These are phyloP conservation scores for Leptoteleia sp. DNA, from an alignment of 1,140 invertebrate genomes.

Conservation along the genomic window DNA sequence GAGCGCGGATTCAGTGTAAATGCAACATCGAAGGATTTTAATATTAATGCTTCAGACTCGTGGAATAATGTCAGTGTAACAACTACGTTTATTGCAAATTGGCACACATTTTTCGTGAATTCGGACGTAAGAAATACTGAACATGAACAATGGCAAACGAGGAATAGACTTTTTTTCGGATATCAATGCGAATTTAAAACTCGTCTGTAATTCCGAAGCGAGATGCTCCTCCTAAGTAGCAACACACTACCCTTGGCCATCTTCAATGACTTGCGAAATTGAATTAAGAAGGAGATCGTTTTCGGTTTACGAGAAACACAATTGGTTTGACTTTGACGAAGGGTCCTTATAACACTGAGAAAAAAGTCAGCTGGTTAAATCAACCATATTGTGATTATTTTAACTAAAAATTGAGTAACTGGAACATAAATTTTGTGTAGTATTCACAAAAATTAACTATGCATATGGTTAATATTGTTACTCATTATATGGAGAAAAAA, in stretches of 20 bases:
- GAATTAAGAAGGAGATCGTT: no score
- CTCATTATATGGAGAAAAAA: no score
- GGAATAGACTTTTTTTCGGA: constrained; percentile 38
- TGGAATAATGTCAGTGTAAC: constrained; percentile 39
- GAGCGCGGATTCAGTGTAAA: constrained; percentile 21
- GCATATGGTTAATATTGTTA: no score
- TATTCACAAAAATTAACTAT: no score
- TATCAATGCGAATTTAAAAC: constrained; percentile 34
- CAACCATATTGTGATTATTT: no score
- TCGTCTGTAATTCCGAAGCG: constrained; percentile 27
- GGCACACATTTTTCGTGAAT: constrained; percentile 37
- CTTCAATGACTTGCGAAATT: no score
- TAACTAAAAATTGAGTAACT: no score
- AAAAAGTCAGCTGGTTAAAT: no score
- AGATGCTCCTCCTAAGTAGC: constrained; percentile 15
- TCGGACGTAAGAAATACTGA: constrained; percentile 28
- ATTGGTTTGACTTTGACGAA: no score
- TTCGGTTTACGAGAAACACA: no score
- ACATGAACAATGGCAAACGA: constrained; percentile 44
- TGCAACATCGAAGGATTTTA: constrained; percentile 31
- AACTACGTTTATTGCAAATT: constrained; percentile 36
- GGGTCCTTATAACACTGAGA: no score
- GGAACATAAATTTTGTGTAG: no score
- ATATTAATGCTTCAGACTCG: constrained; percentile 16
- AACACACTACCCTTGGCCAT: constrained; percentile 7